phyloP scores from a whole-genome alignment of 2,797 vertebrate species.

The Odontamblyopus lacepedii region DNA sequence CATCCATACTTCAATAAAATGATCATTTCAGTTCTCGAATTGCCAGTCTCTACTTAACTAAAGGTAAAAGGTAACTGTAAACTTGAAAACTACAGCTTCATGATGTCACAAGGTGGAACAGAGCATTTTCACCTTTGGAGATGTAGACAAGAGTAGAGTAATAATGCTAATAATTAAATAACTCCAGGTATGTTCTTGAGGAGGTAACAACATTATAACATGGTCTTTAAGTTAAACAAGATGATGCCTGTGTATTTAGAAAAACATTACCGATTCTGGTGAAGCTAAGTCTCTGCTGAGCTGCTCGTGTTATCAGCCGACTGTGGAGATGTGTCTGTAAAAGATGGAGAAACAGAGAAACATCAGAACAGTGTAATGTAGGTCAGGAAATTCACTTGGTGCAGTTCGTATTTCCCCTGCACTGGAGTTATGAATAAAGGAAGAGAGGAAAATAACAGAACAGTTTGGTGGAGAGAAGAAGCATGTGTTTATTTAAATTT shows the following conservation, averaged over 20 bases:
- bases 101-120: too few species aligned
- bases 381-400: slow-evolving; percentile 42
- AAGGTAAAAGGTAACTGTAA: too few species aligned
- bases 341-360: slow-evolving; percentile 38
- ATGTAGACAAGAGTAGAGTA: too few species aligned
- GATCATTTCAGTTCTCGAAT: too few species aligned
- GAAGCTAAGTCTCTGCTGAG: slow-evolving; percentile 16
- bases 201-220: too few species aligned
- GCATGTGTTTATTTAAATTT: background rate
- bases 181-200: too few species aligned
- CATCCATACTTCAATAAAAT: too few species aligned
- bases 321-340: slow-evolving; percentile 28
- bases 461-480: background rate
- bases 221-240: slow-evolving; percentile 11
- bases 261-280: slow-evolving; percentile 33
- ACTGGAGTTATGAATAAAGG: background rate
- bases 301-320: slow-evolving; percentile 9
- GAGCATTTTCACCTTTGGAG: too few species aligned
- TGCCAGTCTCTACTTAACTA: too few species aligned
- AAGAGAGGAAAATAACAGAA: background rate
- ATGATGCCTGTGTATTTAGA: slow-evolving; percentile 37
- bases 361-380: slow-evolving; percentile 53
- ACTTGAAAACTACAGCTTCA: too few species aligned
- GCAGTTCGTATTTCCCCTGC: slow-evolving; percentile 21
- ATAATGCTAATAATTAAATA: too few species aligned